Evolutionary conservation across 2,888 invertebrate genomes (phyloP).

Genomic region (Microctonus hyperodae): DNA sequence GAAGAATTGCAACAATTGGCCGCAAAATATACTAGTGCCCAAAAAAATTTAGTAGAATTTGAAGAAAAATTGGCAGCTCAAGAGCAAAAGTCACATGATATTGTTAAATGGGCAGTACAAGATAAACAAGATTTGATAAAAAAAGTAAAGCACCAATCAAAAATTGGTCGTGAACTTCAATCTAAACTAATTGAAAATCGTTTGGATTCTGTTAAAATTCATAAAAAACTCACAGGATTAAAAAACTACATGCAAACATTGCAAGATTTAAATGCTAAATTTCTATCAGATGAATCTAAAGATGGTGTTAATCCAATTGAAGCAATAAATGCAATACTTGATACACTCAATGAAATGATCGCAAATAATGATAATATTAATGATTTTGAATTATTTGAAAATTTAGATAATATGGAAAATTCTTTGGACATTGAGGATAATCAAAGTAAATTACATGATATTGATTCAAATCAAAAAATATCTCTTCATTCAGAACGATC

Average conservation of each 20-base stretch:
- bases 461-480: conserved; percentile 43
- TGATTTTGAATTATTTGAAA: conserved; percentile 15
- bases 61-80: conserved; percentile 52
- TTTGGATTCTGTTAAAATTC: conserved; percentile 49
- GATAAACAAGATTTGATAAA: conserved; percentile 52
- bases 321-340: conserved; percentile 50
- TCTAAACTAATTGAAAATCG: conserved; percentile 45
- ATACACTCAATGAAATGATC: conserved; percentile 47
- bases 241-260: conserved; percentile 54
- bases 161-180: conserved; percentile 45
- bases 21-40: conserved; percentile 55
- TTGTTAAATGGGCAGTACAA: conserved; percentile 48
- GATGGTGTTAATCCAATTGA: conserved; percentile 49
- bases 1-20: conserved; percentile 55
- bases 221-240: conserved; percentile 55
- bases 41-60: conserved; percentile 53
- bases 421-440: conserved; percentile 40
- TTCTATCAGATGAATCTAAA: conserved; percentile 43
- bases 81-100: conserved; percentile 51
- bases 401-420: conserved; percentile 25
- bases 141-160: conserved; percentile 50
- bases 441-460: conserved; percentile 46
- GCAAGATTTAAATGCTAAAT: conserved; percentile 51
- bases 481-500: conserved; percentile 34
- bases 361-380: conserved; percentile 43